A percentile compares a stretch with the other conserved stretches of the same genome.
phyloP scores from a whole-genome alignment of 2,888 invertebrate species.

The Sylvicola fuscatus region DNA sequence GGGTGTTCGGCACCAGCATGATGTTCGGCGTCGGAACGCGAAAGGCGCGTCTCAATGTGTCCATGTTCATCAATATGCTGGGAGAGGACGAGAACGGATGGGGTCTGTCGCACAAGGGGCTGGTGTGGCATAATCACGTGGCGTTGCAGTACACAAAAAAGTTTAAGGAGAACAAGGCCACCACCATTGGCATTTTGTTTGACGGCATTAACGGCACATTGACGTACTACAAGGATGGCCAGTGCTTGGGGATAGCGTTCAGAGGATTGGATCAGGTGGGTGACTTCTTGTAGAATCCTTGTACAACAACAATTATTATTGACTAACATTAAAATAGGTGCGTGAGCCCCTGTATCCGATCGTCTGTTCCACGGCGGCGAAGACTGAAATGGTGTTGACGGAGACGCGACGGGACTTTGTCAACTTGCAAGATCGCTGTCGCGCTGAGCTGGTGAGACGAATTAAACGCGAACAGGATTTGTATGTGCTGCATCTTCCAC shows the following conservation, averaged over 20 bases:
- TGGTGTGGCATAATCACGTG: slow-evolving; percentile 43
- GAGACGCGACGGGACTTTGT: slow-evolving; percentile 38
- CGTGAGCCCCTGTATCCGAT: slow-evolving; percentile 44
- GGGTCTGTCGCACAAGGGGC: slow-evolving; percentile 53
- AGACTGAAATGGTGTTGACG: slow-evolving; percentile 47
- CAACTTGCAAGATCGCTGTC: slow-evolving; percentile 45
- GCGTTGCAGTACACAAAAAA: slow-evolving; percentile 41
- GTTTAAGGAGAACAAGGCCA: slow-evolving; percentile 46
- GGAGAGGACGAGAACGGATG: slow-evolving; percentile 51
- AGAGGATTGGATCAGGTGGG: slow-evolving; percentile 33
- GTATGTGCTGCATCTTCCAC: slow-evolving; percentile 34
- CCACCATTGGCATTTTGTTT: slow-evolving; percentile 43
- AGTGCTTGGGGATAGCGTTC: slow-evolving; percentile 48
- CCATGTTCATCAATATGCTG: slow-evolving; percentile 44
- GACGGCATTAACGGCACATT: slow-evolving; percentile 47
- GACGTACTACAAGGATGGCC: slow-evolving; percentile 49
- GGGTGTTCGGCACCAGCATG: slow-evolving; percentile 52
- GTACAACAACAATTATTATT: background rate
- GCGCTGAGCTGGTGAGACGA: slow-evolving; percentile 36
- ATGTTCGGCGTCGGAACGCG: slow-evolving; percentile 51
- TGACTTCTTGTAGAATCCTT: background rate
- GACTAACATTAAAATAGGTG: slow-evolving; percentile 15
- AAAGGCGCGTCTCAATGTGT: slow-evolving; percentile 36
- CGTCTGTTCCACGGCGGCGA: slow-evolving; percentile 50
- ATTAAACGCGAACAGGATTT: slow-evolving; percentile 29